A percentile compares a stretch with the other conserved stretches of the same genome.
Evolutionary conservation across 2,888 invertebrate species (phyloP).

Genomic region (Heliothis peltigera): DNA sequence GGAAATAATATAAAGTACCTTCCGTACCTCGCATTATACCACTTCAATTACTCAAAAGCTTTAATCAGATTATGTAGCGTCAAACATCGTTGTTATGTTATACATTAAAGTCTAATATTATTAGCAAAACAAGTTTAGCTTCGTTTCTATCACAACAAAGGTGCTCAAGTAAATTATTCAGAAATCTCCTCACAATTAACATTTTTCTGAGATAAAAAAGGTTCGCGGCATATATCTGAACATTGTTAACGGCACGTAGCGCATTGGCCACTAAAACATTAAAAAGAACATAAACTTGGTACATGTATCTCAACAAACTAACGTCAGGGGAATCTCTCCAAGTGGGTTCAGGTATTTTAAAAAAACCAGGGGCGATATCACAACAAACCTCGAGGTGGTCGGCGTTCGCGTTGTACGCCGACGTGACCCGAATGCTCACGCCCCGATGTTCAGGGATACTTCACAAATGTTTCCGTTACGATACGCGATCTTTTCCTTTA

Average conservation of each 20-base stretch:
- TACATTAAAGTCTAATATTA: neutral
- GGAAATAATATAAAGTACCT: constrained; percentile 1
- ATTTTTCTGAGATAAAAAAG: constrained; percentile 59
- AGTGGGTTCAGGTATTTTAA: constrained; percentile 85
- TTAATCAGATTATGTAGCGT: constrained; percentile 1
- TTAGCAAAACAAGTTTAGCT: neutral
- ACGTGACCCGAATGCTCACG: constrained; percentile 85
- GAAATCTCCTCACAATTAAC: constrained; percentile 48
- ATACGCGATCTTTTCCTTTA: constrained; percentile 84
- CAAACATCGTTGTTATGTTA: neutral
- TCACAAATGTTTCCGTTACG: constrained; percentile 87
- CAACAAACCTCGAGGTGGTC: constrained; percentile 87
- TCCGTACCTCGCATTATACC: neutral
- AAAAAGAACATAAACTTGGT: constrained; percentile 78
- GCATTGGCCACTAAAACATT: constrained; percentile 70
- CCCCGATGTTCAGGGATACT: constrained; percentile 83
- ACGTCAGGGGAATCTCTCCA: constrained; percentile 82
- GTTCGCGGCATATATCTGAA: constrained; percentile 58
- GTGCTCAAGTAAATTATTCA: constrained; percentile 14
- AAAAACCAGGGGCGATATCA: constrained; percentile 86
- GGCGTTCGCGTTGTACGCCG: constrained; percentile 82
- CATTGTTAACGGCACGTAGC: constrained; percentile 66
- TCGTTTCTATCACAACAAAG: neutral
- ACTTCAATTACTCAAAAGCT: constrained; percentile 2
- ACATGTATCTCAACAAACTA: constrained; percentile 74